Evolutionary conservation across 2,113 vertebrate species (phyloP).

Genomic region (Solea senegalensis): DNA sequence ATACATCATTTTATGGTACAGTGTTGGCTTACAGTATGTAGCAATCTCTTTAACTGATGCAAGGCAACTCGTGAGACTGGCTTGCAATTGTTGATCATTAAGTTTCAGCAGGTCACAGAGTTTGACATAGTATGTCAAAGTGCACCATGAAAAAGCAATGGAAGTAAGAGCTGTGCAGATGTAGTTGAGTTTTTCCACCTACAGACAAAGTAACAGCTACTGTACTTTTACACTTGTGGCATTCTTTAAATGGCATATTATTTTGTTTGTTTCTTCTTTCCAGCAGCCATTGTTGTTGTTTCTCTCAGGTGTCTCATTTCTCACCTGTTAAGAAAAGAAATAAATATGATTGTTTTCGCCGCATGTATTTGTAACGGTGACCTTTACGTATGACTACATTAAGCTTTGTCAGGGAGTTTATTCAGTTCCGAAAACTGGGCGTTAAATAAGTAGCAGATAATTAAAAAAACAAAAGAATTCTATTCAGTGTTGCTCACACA

Average conservation of each 20-base stretch:
- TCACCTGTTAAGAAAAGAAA: too few species aligned
- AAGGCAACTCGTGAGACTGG: constrained; percentile 17
- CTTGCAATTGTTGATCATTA: neutral
- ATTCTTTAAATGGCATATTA: too few species aligned
- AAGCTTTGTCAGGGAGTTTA: too few species aligned
- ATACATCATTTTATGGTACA: constrained; percentile 23
- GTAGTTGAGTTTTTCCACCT: neutral
- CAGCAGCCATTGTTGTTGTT: too few species aligned
- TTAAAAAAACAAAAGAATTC: too few species aligned
- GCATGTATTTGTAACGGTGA: too few species aligned
- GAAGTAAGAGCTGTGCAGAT: neutral
- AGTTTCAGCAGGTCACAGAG: neutral
- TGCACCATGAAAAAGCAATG: neutral
- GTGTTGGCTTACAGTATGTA: constrained; percentile 47
- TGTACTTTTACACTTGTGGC: constrained; percentile 7
- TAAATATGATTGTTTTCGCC: too few species aligned
- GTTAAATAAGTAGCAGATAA: too few species aligned
- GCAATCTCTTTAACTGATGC: constrained; percentile 37
- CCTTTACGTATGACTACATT: too few species aligned
- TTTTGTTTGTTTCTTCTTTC: too few species aligned
- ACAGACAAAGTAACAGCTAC: neutral
- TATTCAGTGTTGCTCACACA: neutral
- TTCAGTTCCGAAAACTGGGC: too few species aligned
- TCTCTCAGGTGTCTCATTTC: too few species aligned
- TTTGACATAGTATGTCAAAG: neutral